Percentiles rank a stretch among this genome's conserved stretches.
These are phyloP conservation scores for Bombus consobrinus DNA, from an alignment of 1,140 invertebrate genomes.

Conservation along the genomic window DNA sequence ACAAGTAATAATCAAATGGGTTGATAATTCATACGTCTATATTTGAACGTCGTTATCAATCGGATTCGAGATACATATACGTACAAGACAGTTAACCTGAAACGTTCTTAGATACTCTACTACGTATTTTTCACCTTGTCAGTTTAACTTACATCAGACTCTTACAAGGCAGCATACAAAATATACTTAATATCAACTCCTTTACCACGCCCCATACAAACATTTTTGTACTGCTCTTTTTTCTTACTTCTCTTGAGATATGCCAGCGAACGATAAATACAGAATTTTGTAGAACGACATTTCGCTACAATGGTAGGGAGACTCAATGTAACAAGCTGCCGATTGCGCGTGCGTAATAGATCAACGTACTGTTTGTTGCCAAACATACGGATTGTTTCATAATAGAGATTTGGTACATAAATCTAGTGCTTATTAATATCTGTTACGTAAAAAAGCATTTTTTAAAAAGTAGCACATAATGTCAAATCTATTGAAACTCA, in stretches of 20 bases:
- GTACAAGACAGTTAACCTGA: neutral
- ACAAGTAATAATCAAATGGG: neutral
- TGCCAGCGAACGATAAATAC: neutral
- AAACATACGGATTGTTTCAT: neutral
- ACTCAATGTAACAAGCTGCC: neutral
- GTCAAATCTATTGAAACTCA: neutral
- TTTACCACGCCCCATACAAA: neutral
- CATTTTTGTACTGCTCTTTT: neutral
- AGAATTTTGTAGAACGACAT: neutral
- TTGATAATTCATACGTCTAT: constrained; percentile 16
- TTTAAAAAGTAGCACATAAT: neutral
- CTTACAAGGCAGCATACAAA: neutral
- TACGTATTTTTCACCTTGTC: no score
- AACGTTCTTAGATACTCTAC: neutral
- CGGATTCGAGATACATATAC: neutral
- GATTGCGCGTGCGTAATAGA: constrained; percentile 6
- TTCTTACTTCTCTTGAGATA: neutral
- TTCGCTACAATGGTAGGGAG: neutral
- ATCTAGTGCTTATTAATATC: neutral
- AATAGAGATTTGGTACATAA: neutral
- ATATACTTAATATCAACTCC: neutral
- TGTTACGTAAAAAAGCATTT: neutral
- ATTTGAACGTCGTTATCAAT: neutral
- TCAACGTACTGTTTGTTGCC: neutral
- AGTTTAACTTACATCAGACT: no score